Evolutionary conservation across 1,140 invertebrate genomes (phyloP), one percentile per base, ranked within the genome.

Genomic region (Chrysopa pallens): DNA sequence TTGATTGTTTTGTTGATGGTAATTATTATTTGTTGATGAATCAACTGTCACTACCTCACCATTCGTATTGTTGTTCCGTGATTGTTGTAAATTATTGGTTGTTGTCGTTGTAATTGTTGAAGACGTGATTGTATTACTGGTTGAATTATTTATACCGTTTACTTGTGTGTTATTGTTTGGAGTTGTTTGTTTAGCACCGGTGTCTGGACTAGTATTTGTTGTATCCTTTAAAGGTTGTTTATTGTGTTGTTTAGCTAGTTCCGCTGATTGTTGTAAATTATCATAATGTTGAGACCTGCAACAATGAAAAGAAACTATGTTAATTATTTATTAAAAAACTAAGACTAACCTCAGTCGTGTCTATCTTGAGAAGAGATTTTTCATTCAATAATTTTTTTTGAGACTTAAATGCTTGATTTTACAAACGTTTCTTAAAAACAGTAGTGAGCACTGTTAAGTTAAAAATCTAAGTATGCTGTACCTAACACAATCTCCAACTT

Each of bases 241-340:
- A 29, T 56, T 52, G 28, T 53, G 51, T 40, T 52, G 50, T 13
- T 45, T 13, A 53, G 48, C 33, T 61, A 57, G 50, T 59, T 56
- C 41, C 59, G 56, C 52, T 48, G 56, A 51, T 62, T 62, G 50
- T 51, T 67, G 58, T 39, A 61, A 43, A 46, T 52, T 61, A 46
- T 61, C 58, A 52, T 59, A 62, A 42, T 61, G 60, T 48, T 59
- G 57, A 43, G 58, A 58, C 50, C 59, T 63, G 52, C 39, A 60
- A 61, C 36, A 48, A 36, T 45, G 39, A 14, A 40, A 40, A 36
- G 13, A 35, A 40, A 23, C 2, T 23, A 23, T 5, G 17, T 23
- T 23, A 23, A 23, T 23, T 23, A 5, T 23, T n/a, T 23, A 5
- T 23, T 3, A 23, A 23, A 23, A 23, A 23, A 23, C 5, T 23